Evolutionary conservation across 2,797 vertebrate species (phyloP).

Genomic region (Botia almorhae): DNA sequence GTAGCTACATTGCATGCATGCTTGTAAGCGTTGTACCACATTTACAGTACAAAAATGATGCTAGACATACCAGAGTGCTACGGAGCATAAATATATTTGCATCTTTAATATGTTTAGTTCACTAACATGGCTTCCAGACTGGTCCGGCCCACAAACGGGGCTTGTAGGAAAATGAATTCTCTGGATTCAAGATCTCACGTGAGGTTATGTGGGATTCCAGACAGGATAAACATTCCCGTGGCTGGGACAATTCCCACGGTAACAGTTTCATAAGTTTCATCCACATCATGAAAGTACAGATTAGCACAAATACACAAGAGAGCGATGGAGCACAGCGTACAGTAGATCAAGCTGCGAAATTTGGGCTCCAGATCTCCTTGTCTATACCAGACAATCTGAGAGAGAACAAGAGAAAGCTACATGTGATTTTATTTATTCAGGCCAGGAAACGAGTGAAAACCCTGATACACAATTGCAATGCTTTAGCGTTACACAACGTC

Average conservation of each 20-base stretch:
- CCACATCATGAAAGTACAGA: slow-evolving; percentile 95
- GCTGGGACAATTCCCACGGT: background rate
- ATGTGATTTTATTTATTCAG: too few relatives aligned
- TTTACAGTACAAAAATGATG: slow-evolving; percentile 42
- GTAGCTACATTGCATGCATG: slow-evolving; percentile 45
- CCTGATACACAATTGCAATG: background rate
- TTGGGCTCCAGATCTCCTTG: slow-evolving; percentile 98
- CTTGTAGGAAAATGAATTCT: slow-evolving; percentile 33
- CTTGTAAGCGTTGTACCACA: slow-evolving; percentile 46
- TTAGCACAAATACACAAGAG: slow-evolving; percentile 99
- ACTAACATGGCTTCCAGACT: slow-evolving; percentile 42
- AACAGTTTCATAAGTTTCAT: slow-evolving; percentile 64
- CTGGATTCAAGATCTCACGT: slow-evolving; percentile 20
- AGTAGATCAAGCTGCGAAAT: slow-evolving; percentile 97
- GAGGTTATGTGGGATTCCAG: slow-evolving; percentile 9
- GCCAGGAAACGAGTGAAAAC: too few relatives aligned
- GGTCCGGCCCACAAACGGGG: slow-evolving; percentile 39
- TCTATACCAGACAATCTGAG: slow-evolving; percentile 96
- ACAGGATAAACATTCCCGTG: slow-evolving; percentile 37
- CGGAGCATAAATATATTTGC: slow-evolving; percentile 37
- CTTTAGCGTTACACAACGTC: background rate
- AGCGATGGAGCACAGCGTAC: slow-evolving; percentile 89
- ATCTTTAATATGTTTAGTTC: slow-evolving; percentile 39
- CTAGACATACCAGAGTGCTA: slow-evolving; percentile 51
- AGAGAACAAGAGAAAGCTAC: slow-evolving; percentile 1